phyloP scores from a whole-genome alignment of 2,797 vertebrate genomes.

The Rhodeus uyekii region DNA sequence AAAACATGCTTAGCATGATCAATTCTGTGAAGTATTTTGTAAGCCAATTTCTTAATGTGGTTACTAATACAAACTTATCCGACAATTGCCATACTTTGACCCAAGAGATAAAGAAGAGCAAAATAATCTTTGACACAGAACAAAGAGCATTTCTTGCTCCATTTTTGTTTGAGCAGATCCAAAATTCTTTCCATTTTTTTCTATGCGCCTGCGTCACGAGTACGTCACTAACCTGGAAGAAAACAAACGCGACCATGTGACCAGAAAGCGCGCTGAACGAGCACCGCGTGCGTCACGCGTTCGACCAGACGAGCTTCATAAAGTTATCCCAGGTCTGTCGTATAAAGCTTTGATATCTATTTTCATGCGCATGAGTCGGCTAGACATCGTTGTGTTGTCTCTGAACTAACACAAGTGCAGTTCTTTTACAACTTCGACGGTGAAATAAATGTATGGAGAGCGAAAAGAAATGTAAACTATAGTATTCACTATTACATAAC shows the following conservation, averaged over 20 bases:
- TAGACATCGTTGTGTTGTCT: background rate
- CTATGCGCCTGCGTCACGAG: no score
- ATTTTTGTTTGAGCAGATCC: no score
- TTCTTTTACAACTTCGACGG: background rate
- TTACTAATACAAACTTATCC: no score
- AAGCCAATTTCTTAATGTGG: no score
- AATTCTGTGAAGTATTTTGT: no score
- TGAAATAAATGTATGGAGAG: background rate
- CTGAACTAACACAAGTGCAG: background rate
- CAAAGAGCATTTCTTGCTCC: no score
- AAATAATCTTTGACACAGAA: no score
- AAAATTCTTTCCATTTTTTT: background rate
- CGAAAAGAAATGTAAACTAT: background rate
- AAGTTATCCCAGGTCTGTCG: background rate
- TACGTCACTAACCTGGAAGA: slow-evolving; percentile 37
- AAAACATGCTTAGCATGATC: no score
- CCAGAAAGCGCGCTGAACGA: slow-evolving; percentile 26
- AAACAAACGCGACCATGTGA: slow-evolving; percentile 30
- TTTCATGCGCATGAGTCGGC: background rate
- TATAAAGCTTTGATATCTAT: background rate
- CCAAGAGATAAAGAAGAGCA: no score
- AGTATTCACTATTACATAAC: background rate
- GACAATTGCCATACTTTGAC: no score
- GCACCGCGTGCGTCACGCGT: background rate
- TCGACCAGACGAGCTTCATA: background rate